phyloP scores from a whole-genome alignment of 2,888 invertebrate species.

The Hypercompe scribonia region DNA sequence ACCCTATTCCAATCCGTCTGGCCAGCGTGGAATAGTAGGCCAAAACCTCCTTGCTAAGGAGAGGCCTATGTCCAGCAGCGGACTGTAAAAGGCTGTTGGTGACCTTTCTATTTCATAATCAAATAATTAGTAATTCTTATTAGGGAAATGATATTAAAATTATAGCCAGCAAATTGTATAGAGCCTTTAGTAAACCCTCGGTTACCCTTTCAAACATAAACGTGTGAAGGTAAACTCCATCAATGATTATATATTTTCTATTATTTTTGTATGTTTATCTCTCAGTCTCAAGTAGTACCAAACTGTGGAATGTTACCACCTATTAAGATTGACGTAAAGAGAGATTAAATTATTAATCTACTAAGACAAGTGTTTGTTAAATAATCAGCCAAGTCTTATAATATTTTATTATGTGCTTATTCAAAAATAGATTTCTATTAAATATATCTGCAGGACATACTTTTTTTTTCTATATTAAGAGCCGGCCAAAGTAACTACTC shows the following conservation, averaged over 20 bases:
- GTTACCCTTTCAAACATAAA: not conserved
- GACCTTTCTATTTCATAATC: too few species aligned
- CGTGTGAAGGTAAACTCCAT: not conserved
- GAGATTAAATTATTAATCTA: slow-evolving; percentile 6
- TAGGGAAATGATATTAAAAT: not conserved
- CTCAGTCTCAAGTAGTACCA: not conserved
- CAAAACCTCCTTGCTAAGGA: too few species aligned
- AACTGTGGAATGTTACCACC: slow-evolving; percentile 3
- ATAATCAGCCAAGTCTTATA: slow-evolving; percentile 1
- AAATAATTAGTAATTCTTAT: too few species aligned
- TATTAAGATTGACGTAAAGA: slow-evolving; percentile 9
- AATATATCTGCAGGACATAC: too few species aligned
- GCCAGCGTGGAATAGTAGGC: too few species aligned
- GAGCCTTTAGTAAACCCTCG: not conserved
- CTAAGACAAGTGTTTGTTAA: not conserved
- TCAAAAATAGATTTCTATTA: not conserved
- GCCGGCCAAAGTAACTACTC: too few species aligned
- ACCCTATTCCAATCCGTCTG: too few species aligned
- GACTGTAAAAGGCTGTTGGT: too few species aligned
- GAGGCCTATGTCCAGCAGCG: too few species aligned
- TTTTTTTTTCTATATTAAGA: too few species aligned
- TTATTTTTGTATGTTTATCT: slow-evolving; percentile 6
- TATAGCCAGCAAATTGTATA: too few species aligned
- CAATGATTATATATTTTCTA: not conserved
- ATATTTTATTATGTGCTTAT: not conserved